These are phyloP conservation scores for Planococcus citri DNA, from an alignment of 1,140 invertebrate species.

Conservation along the genomic window DNA sequence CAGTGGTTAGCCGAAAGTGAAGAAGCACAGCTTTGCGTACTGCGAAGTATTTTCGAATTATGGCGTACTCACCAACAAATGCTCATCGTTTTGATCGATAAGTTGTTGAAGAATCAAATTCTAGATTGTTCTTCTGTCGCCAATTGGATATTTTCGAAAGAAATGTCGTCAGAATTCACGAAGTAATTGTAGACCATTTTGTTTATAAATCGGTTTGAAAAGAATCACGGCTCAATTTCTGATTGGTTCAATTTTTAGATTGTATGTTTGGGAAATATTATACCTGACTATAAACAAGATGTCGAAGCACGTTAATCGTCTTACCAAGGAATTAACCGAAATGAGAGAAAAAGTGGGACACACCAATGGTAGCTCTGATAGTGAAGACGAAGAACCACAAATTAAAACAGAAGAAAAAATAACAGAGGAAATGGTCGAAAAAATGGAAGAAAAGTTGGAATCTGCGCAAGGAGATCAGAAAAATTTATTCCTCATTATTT, in stretches of 20 bases:
- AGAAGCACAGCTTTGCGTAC: conserved; percentile 88
- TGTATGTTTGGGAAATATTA: conserved; percentile 95
- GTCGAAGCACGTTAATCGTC: conserved; percentile 83
- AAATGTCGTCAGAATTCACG: conserved; percentile 87
- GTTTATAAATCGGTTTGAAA: neutral
- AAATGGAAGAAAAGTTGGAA: conserved; percentile 91
- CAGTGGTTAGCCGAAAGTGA: conserved; percentile 79
- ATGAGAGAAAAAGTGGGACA: conserved; percentile 70
- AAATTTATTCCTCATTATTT: conserved; percentile 92
- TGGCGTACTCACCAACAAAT: conserved; percentile 95
- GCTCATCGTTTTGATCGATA: conserved; percentile 91
- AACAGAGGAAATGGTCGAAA: conserved; percentile 77
- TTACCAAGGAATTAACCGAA: conserved; percentile 71
- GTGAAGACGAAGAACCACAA: conserved; percentile 42
- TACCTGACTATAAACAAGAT: conserved; percentile 93
- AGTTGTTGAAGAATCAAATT: conserved; percentile 93
- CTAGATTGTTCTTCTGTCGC: conserved; percentile 93
- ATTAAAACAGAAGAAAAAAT: conserved; percentile 52
- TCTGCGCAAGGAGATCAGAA: conserved; percentile 91
- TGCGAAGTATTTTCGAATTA: conserved; percentile 84
- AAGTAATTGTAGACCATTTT: conserved; percentile 45
- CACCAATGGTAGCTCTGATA: conserved; percentile 64
- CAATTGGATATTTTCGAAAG: conserved; percentile 97
- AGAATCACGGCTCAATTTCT: neutral
- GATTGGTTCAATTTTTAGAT: conserved; percentile 36